Evolutionary conservation across 2,113 vertebrate species (phyloP), one percentile per base, ranked within the genome.

Genomic region (Rhipidura dahli): DNA sequence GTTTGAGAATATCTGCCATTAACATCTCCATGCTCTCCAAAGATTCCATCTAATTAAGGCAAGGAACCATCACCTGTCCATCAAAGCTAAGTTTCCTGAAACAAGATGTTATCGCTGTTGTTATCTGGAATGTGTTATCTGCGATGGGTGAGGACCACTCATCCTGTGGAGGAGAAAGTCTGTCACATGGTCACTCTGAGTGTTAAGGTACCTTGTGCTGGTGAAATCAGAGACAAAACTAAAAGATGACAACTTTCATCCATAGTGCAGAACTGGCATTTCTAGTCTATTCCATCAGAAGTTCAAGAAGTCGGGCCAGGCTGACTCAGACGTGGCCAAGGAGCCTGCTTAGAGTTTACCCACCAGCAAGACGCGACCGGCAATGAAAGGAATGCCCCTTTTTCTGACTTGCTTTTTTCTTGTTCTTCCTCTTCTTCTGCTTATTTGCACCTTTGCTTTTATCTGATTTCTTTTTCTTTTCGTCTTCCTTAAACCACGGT

Each of bases 401-500:
- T 81, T 95, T 97, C 39, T 53, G 49, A 28, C 42, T 94, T 11
- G 86, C 91, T 66, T 97, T 98, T 56, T 98, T 98, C 95, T 98
- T 99, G 11, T 75, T 64, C 95, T 98, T 99, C 30, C 88, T 97
- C 94, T 98, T 98, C 91, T 96, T 98, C 78, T 96, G 98, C 89
- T 98, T 99, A 47, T 97, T 98, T 2, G 35, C 97, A 85, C 97
- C 97, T 72, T 97, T 98, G 24, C 81, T 98, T 96, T 98, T 98
- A 27, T 94, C 92, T 1, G 92, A 27, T 60, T 98, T 98, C 77
- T 98, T 98, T 49, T 97, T 96, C 83, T 98, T 98, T 28, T 96
- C 97, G 0, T 98, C 98, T 10, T 99, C 99, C 91, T 99, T 98
- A 93, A 98, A 99, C 99, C 99, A 99, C 0, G 99, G 99, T 5